Conservation (phyloP, 1,140 invertebrate species). For the fruit fly (Drosophila melanogaster) region DNA sequence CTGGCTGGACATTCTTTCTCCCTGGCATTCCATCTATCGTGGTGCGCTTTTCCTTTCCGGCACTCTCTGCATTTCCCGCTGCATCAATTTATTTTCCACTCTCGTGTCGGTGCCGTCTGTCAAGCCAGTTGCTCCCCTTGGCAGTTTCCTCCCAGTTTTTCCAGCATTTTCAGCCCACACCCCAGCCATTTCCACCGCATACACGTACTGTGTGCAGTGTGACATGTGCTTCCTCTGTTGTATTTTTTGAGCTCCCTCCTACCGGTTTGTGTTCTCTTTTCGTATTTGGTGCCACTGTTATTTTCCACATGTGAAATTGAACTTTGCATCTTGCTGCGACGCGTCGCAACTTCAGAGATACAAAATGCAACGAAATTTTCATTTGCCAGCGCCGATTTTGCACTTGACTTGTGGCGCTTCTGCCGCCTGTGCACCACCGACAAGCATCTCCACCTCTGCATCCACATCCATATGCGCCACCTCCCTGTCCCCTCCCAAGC, state of each 20-base stretch:
- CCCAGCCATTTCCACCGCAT: constrained; percentile 30
- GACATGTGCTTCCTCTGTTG: constrained; percentile 80
- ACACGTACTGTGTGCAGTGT: constrained; percentile 63
- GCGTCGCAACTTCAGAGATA: constrained; percentile 62
- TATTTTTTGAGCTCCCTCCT: constrained; percentile 57
- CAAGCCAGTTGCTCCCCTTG: constrained; percentile 57
- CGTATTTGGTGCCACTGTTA: constrained; percentile 44
- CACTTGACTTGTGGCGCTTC: constrained; percentile 79
- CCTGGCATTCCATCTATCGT: constrained; percentile 33
- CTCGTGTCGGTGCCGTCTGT: constrained; percentile 60
- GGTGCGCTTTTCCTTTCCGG: constrained; percentile 32
- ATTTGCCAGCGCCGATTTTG: constrained; percentile 43
- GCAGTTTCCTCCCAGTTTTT: constrained; percentile 15
- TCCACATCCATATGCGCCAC: background rate
- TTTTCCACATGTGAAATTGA: constrained; percentile 82
- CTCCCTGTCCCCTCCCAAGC: background rate
- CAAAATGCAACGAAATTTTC: constrained; percentile 54
- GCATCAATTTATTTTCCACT: constrained; percentile 52
- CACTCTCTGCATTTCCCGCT: constrained; percentile 22
- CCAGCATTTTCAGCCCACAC: constrained; percentile 9
- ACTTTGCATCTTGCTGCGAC: constrained; percentile 76
- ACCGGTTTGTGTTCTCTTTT: constrained; percentile 6
- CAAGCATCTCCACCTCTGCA: background rate
- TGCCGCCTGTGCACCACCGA: constrained; percentile 30
- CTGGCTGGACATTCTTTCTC: constrained; percentile 24